Conservation (phyloP, 2,888 invertebrate genomes). For the Plebejus anna region DNA sequence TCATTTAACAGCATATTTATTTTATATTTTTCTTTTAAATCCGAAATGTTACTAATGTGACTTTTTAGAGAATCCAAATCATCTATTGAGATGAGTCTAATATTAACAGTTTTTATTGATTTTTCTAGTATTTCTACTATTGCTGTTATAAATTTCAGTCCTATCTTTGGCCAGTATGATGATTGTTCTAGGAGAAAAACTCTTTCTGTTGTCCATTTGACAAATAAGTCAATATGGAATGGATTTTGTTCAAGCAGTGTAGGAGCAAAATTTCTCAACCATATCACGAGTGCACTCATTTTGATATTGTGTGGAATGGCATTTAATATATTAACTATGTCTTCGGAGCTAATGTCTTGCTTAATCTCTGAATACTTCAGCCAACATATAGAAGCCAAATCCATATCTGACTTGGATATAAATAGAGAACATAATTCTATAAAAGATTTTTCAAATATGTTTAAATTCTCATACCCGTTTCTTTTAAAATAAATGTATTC, state of each 20-base stretch:
- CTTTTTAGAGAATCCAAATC: slow-evolving; percentile 64
- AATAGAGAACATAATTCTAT: slow-evolving; percentile 61
- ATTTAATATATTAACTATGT: slow-evolving; percentile 59
- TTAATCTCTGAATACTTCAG: slow-evolving; percentile 65
- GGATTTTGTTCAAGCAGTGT: slow-evolving; percentile 65
- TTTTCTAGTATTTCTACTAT: slow-evolving; percentile 57
- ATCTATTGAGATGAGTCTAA: slow-evolving; percentile 69
- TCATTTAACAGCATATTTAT: slow-evolving; percentile 70
- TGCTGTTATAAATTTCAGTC: slow-evolving; percentile 67
- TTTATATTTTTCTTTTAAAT: slow-evolving; percentile 69
- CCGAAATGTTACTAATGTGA: slow-evolving; percentile 62
- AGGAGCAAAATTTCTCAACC: slow-evolving; percentile 70
- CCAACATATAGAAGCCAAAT: slow-evolving; percentile 72
- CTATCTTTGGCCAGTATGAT: slow-evolving; percentile 75
- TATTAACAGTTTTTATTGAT: slow-evolving; percentile 59
- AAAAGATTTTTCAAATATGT: slow-evolving; percentile 56
- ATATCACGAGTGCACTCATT: slow-evolving; percentile 66
- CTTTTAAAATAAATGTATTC: slow-evolving; percentile 67
- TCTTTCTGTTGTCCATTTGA: slow-evolving; percentile 71
- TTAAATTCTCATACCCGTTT: slow-evolving; percentile 53
- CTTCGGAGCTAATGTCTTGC: slow-evolving; percentile 46
- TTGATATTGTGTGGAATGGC: slow-evolving; percentile 65
- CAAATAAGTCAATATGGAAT: slow-evolving; percentile 68
- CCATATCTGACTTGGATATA: slow-evolving; percentile 64
- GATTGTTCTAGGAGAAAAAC: slow-evolving; percentile 69